A percentile compares a stretch with the other conserved stretches of the same genome.
Evolutionary conservation across 2,113 vertebrate genomes (phyloP).

Genomic region (Tragelaphus imberbis): DNA sequence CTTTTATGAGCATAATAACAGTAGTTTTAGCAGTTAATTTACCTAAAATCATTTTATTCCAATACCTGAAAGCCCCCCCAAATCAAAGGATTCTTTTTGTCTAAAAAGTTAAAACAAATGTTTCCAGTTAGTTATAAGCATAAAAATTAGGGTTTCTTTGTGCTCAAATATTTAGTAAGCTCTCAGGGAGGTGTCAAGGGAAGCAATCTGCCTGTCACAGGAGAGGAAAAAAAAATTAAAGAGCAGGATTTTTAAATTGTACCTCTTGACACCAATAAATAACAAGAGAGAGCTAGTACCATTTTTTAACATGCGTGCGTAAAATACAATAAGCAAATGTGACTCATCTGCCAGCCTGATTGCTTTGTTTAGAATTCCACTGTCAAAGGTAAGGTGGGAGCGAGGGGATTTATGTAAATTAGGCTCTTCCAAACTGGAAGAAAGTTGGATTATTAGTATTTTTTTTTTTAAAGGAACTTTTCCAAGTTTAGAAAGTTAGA

Average conservation of each 20-base stretch:
- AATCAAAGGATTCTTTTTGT: conserved; percentile 57
- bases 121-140: conserved; percentile 43
- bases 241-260: conserved; percentile 63
- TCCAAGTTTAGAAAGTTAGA: conserved; percentile 36
- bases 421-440: conserved; percentile 9
- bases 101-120: conserved; percentile 60
- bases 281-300: conserved; percentile 49
- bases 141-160: conserved; percentile 49
- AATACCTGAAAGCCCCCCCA: conserved; percentile 19
- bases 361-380: conserved; percentile 69
- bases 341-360: conserved; percentile 64
- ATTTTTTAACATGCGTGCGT: conserved; percentile 39
- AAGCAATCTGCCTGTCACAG: conserved; percentile 42
- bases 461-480: background rate
- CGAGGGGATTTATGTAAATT: conserved; percentile 56
- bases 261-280: conserved; percentile 66
- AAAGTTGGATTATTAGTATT: background rate
- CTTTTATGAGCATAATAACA: conserved; percentile 58
- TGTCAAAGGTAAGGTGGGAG: conserved; percentile 42
- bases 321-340: conserved; percentile 64
- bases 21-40: conserved; percentile 62
- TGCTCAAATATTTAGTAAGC: conserved; percentile 64
- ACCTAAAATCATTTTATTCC: conserved; percentile 48
- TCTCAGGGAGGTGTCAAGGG: background rate
- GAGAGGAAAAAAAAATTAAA: conserved; percentile 42